phyloP scores from a whole-genome alignment of 2,113 vertebrate species.

The Carlito syrichta region DNA sequence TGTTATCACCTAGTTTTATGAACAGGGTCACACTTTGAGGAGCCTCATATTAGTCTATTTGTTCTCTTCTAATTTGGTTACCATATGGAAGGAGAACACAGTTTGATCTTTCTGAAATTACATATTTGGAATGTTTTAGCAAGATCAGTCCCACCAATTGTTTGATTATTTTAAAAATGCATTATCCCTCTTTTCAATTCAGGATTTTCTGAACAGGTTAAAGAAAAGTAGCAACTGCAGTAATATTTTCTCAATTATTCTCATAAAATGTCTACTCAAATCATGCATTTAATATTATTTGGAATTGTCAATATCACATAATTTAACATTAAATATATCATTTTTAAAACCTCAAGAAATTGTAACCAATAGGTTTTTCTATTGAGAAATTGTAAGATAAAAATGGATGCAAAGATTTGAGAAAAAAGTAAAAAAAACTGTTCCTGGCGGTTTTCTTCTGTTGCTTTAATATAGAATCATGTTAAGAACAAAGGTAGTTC shows the following conservation, averaged over 20 bases:
- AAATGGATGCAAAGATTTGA: not conserved
- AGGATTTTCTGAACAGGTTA: not conserved
- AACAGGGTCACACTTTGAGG: not conserved
- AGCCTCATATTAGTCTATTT: too few species aligned
- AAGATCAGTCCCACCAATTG: not conserved
- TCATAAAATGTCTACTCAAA: not conserved
- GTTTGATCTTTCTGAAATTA: not conserved
- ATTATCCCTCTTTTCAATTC: not conserved
- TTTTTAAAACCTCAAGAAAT: not conserved
- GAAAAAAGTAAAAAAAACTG: not conserved
- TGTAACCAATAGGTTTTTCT: not conserved
- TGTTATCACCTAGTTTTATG: not conserved
- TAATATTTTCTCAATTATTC: not conserved
- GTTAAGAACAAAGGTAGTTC: not conserved
- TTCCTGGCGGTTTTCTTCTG: not conserved
- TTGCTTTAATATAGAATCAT: not conserved
- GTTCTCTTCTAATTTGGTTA: not conserved
- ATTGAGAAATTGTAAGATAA: not conserved
- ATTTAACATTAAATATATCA: not conserved
- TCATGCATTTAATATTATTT: not conserved
- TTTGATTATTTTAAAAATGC: not conserved
- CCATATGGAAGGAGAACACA: not conserved
- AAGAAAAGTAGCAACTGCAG: not conserved
- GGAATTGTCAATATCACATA: slow-evolving; percentile 18
- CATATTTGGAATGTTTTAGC: not conserved